phyloP scores from a whole-genome alignment of 2,797 vertebrate species.

The Sardinella longiceps region DNA sequence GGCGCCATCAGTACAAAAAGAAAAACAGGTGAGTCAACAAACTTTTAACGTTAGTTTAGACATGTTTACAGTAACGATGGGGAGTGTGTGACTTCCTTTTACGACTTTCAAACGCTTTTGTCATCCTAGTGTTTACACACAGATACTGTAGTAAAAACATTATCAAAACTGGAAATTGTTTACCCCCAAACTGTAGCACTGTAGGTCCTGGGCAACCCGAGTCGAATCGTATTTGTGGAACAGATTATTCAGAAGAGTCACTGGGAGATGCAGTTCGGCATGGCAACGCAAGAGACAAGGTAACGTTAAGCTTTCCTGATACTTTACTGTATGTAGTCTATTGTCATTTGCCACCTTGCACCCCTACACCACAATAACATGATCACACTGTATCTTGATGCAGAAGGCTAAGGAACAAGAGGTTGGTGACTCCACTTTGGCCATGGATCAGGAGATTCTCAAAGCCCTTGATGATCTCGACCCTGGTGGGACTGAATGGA shows the following conservation, averaged over 20 bases:
- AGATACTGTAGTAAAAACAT: too few species aligned
- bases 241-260: conserved; percentile 34
- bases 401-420: conserved; percentile 36
- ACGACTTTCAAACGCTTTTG: background rate
- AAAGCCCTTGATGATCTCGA: conserved; percentile 59
- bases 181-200: background rate
- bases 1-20: conserved; percentile 74
- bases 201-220: background rate
- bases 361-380: background rate
- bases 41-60: background rate
- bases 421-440: conserved; percentile 64
- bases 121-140: background rate
- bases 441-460: conserved; percentile 68
- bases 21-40: conserved; percentile 60
- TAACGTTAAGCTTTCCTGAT: conserved; percentile 56
- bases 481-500: conserved; percentile 36
- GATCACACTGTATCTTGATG: conserved; percentile 36
- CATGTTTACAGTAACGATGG: background rate
- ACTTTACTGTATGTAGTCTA: background rate
- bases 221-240: conserved; percentile 40
- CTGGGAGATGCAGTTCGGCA: conserved; percentile 33
- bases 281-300: conserved; percentile 41
- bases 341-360: background rate
- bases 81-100: background rate
- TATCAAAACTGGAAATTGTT: too few species aligned